Base-by-base conservation (phyloP, 2,113 vertebrate species). In the Oxyura jamaicensis region DNA sequence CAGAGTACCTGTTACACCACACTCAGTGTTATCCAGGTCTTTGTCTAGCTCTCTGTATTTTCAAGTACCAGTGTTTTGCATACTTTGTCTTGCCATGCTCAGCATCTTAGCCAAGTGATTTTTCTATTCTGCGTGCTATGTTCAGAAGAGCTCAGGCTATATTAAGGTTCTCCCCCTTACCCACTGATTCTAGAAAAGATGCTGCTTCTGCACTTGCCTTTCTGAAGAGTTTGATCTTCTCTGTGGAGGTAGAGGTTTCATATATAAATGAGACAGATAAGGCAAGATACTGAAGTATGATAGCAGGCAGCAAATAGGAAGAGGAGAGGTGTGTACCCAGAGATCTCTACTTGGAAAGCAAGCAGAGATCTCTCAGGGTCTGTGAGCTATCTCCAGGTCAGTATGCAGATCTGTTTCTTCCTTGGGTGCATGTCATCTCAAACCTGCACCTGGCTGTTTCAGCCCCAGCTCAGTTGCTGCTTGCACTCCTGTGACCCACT, bases 1-100 rank as follows among this genome's bases (percentile, higher is more conserved):
- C 87, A 83, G 94, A 88, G 68, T 86, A 95, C 93, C 95, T 94
- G 88, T 93, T 97, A 71, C 3, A 81, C 78, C 79, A 39, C 48
- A 65, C 90, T 96, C 94, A 94, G 85, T 78, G 65, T 90, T 93
- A 48, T 35, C 60, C 83, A 73, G 50, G 18, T 91, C 87, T 96
- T 93, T 96, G 85, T 94, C 42, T 59, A 48, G 25, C 55, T n/a
- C 80, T 75, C 63, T 89, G 4, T 92, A 8, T 93, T 92, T 92
- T 91, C 82, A 95, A 93, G 76, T 87, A 59, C 25, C 67, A 4
- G 50, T 58, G 65, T 75, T 71, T 29, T 78, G 8, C 78, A 48
- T 90, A 83, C 46, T 46, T 93, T 88, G 83, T 62, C 77, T 90
- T 91, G 59, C 42, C 33, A 59, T 28, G 10, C 33, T 88, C n/a